Evolutionary conservation across 1,140 invertebrate species (phyloP).

Genomic region (Nasonia longicornis): DNA sequence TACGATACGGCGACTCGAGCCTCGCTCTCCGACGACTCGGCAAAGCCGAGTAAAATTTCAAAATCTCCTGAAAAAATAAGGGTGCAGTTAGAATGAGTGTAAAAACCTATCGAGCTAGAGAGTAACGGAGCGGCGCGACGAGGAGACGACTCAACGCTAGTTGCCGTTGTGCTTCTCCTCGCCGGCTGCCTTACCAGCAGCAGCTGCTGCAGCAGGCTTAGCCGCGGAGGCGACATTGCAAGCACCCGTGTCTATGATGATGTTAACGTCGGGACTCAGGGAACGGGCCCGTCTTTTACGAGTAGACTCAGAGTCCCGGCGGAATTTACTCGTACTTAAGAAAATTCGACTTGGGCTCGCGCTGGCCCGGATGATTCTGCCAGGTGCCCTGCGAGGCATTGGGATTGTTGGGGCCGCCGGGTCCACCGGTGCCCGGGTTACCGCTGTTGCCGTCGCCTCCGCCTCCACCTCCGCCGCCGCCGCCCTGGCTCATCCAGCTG

Average conservation of each 20-base stretch:
- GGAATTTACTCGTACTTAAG: constrained; percentile 70
- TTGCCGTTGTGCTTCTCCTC: background rate
- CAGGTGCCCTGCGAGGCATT: constrained; percentile 67
- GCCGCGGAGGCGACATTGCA: background rate
- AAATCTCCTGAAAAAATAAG: background rate
- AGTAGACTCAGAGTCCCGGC: constrained; percentile 54
- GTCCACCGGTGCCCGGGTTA: constrained; percentile 64
- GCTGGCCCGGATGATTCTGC: constrained; percentile 69
- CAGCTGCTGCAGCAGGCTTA: background rate
- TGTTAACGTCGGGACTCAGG: constrained; percentile 63
- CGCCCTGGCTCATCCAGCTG: constrained; percentile 70
- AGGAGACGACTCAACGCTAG: background rate
- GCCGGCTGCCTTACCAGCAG: background rate
- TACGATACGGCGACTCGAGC: background rate
- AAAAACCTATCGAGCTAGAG: background rate
- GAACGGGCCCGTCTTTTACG: constrained; percentile 64
- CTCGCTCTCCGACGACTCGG: background rate
- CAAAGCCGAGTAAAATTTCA: background rate
- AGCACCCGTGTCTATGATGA: constrained; percentile 40
- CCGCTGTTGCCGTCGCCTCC: constrained; percentile 70
- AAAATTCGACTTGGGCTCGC: constrained; percentile 69
- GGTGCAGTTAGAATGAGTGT: background rate
- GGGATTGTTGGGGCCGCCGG: constrained; percentile 67
- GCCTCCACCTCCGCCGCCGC: constrained; percentile 70
- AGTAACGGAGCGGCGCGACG: background rate